A percentile compares a stretch with the other conserved stretches of the same genome.
phyloP scores from a whole-genome alignment of 2,797 vertebrate genomes.

The Urosaurus nigricauda region DNA sequence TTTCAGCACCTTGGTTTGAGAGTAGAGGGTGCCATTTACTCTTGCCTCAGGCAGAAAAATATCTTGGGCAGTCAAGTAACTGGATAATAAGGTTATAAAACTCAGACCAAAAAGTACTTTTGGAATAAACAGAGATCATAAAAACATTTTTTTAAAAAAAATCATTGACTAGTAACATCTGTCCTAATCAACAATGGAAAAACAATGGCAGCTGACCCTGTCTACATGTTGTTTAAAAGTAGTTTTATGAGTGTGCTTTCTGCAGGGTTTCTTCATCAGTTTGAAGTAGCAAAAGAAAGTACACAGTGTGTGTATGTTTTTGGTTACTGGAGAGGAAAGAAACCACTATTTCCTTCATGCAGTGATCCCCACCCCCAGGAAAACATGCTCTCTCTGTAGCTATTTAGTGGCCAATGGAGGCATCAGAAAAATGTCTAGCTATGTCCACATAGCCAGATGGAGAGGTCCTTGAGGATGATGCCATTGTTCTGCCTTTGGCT shows the following conservation, averaged over 20 bases:
- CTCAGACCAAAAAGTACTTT: slow-evolving; percentile 42
- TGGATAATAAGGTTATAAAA: slow-evolving; percentile 13
- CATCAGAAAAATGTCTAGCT: too few species aligned
- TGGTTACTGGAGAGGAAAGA: too few species aligned
- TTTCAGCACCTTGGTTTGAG: not conserved
- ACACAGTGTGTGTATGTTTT: not conserved
- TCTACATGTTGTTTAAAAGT: not conserved
- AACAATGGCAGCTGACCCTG: not conserved
- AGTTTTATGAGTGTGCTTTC: not conserved
- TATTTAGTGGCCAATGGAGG: too few species aligned
- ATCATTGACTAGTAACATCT: slow-evolving; percentile 59
- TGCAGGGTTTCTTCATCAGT: not conserved
- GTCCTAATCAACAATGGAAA: not conserved
- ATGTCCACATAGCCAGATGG: too few species aligned
- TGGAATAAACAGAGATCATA: slow-evolving; percentile 42
- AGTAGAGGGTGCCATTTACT: not conserved
- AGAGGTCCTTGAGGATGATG: too few species aligned
- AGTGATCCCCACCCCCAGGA: too few species aligned
- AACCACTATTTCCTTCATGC: too few species aligned
- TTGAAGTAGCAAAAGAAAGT: not conserved
- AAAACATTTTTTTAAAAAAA: slow-evolving; percentile 58
- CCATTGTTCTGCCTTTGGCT: too few species aligned
- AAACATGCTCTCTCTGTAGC: too few species aligned
- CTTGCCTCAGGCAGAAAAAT: not conserved
- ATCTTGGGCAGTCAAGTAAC: slow-evolving; percentile 6